Base-by-base conservation (phyloP, 2,113 vertebrate species). In the Zosterops borbonicus region DNA sequence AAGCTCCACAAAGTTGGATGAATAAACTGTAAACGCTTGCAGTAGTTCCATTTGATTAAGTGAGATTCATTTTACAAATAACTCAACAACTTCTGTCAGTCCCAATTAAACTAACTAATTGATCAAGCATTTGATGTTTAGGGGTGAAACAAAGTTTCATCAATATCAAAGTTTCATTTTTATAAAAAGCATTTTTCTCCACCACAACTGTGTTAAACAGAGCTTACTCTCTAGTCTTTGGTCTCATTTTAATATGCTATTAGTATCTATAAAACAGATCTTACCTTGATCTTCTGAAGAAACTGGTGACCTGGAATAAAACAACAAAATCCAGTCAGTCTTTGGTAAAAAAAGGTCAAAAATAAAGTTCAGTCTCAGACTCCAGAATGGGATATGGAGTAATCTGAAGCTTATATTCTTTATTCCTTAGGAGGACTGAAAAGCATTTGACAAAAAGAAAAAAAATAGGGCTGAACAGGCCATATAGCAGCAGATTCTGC, bases 241-340 rank as follows among this genome's bases (percentile, higher is more conserved):
- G 35, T 78, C 39, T 83, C 20, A 74, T 63, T 92, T 95, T 64
- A 92, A 86, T 63, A 60, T 42, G 74, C 4, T 64, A n/a, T 83
- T 83, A 74, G 25, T 67, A 93, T 75, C 58, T 92, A n/a, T 76
- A 78, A 96, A 90, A 74, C 9, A 86, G 52, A 82, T 85, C 97
- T 98, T 98, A 98, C 98, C 98, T 96, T 98, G 97, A 94, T 98
- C 98, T 97, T 98, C 98, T 92, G 97, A 98, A 95, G 98, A 98
- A 42, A 97, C 97, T 0, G 98, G 98, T 83, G 98, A 98, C 97
- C 98, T 98, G 96, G 78, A 98, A 97, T 58, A 91, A 96, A 95
- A 97, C 53, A 97, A 98, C 39, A 98, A 95, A 97, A 83, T 50
- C 77, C 74, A 84, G 88, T 98, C 94, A 98, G 91, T 94, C 87